Evolutionary conservation across 1,140 invertebrate genomes (phyloP).

Genomic region (Orius laevigatus): DNA sequence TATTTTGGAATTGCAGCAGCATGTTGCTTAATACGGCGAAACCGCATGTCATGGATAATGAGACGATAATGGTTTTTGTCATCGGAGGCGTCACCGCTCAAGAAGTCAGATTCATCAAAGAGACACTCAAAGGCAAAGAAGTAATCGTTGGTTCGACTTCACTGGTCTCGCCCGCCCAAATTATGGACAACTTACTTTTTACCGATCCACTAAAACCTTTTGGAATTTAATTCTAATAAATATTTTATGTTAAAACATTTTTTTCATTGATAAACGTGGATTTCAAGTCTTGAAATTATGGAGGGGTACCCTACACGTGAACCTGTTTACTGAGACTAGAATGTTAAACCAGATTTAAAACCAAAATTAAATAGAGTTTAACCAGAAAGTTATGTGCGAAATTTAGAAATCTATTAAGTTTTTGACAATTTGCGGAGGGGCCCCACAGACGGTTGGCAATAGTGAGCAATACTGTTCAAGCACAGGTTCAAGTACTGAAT

Average conservation of each 20-base stretch:
- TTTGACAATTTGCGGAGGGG: no score
- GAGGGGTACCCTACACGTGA: no score
- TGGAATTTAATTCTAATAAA: conserved; percentile 1
- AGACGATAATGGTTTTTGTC: conserved; percentile 17
- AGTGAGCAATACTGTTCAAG: no score
- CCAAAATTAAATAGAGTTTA: no score
- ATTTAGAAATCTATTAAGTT: no score
- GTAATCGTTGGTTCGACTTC: conserved; percentile 13
- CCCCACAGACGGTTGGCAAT: no score
- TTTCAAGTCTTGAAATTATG: no score
- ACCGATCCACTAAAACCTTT: conserved; percentile 9
- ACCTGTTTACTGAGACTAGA: no score
- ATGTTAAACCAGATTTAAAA: no score
- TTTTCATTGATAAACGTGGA: no score
- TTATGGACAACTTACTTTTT: conserved; percentile 9
- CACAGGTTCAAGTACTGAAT: no score
- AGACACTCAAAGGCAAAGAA: conserved; percentile 10
- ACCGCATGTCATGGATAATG: conserved; percentile 18
- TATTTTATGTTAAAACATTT: neutral
- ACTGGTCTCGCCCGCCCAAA: conserved; percentile 7
- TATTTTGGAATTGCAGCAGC: conserved; percentile 8
- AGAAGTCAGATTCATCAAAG: conserved; percentile 17
- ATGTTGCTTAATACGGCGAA: conserved; percentile 14
- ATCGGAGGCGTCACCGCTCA: conserved; percentile 19
- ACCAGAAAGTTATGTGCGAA: no score